Conservation (phyloP, 2,888 invertebrate genomes). For the Incurvaria masculella region DNA sequence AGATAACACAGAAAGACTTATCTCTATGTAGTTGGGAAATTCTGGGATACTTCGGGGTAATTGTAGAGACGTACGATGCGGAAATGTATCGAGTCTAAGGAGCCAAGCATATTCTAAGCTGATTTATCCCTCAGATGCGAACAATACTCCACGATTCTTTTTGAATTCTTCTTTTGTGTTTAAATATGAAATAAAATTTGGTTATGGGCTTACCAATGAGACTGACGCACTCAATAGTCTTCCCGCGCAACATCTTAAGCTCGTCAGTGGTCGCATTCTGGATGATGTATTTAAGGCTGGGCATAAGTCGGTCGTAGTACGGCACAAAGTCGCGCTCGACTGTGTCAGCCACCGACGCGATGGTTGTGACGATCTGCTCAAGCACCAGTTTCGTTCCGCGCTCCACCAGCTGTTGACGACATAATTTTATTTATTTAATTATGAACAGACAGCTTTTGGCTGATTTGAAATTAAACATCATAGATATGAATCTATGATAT, state of each 20-base stretch:
- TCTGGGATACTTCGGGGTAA: too few species aligned
- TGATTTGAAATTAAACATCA: slow-evolving; percentile 1
- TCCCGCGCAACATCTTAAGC: slow-evolving; percentile 88
- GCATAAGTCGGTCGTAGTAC: slow-evolving; percentile 93
- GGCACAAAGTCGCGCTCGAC: slow-evolving; percentile 93
- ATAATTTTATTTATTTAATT: too few species aligned
- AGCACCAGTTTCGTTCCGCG: slow-evolving; percentile 94
- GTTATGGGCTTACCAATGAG: slow-evolving; percentile 85
- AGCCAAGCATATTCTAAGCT: too few species aligned
- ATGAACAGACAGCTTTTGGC: too few species aligned
- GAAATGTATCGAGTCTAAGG: too few species aligned
- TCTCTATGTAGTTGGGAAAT: too few species aligned
- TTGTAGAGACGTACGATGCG: too few species aligned
- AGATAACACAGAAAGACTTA: too few species aligned
- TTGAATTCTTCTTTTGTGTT: neutral
- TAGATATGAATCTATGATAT: too few species aligned
- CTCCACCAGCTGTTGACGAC: slow-evolving; percentile 69
- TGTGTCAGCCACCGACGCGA: slow-evolving; percentile 98
- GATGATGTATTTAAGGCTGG: slow-evolving; percentile 95
- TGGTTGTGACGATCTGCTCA: slow-evolving; percentile 98
- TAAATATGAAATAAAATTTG: too few species aligned
- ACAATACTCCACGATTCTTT: neutral
- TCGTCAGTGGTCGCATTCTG: slow-evolving; percentile 88
- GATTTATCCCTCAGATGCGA: too few species aligned
- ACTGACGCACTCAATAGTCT: slow-evolving; percentile 98